Evolutionary conservation across 2,797 vertebrate species (phyloP).

Genomic region (Onychomys leucogaster): DNA sequence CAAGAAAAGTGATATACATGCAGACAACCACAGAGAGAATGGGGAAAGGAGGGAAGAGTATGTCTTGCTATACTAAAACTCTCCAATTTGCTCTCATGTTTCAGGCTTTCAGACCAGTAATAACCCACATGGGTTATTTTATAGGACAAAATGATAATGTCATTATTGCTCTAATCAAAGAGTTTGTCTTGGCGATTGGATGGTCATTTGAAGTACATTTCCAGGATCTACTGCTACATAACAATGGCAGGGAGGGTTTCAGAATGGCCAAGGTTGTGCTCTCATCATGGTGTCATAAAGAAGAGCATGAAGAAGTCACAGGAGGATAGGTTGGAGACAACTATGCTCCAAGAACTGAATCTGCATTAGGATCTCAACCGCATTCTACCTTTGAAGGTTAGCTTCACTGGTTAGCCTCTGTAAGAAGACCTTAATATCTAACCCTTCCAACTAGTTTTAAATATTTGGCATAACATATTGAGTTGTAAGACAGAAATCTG

Average conservation of each 20-base stretch:
- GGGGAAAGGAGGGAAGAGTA: neutral
- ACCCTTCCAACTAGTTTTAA: neutral
- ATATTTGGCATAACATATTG: slow-evolving; percentile 20
- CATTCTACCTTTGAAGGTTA: neutral
- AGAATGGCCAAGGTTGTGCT: neutral
- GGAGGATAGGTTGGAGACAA: neutral
- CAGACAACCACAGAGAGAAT: neutral
- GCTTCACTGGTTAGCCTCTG: neutral
- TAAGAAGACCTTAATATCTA: neutral
- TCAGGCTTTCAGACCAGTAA: slow-evolving; percentile 38
- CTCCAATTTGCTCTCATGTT: slow-evolving; percentile 5
- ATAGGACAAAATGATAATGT: slow-evolving; percentile 17
- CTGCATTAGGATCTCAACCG: neutral
- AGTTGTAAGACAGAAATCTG: neutral
- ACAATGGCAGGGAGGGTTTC: neutral
- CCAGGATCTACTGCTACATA: neutral
- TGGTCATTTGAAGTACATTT: neutral
- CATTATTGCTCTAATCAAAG: neutral
- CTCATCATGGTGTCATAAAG: neutral
- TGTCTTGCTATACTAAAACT: neutral
- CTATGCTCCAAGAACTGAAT: neutral
- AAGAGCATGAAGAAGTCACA: neutral
- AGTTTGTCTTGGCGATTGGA: neutral
- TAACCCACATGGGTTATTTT: neutral
- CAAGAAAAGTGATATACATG: slow-evolving; percentile 16